Percentiles rank a stretch among this genome's conserved stretches.
These are phyloP conservation scores for Pachycephus smyrnensis DNA, from an alignment of 2,888 invertebrate species.

Conservation along the genomic window DNA sequence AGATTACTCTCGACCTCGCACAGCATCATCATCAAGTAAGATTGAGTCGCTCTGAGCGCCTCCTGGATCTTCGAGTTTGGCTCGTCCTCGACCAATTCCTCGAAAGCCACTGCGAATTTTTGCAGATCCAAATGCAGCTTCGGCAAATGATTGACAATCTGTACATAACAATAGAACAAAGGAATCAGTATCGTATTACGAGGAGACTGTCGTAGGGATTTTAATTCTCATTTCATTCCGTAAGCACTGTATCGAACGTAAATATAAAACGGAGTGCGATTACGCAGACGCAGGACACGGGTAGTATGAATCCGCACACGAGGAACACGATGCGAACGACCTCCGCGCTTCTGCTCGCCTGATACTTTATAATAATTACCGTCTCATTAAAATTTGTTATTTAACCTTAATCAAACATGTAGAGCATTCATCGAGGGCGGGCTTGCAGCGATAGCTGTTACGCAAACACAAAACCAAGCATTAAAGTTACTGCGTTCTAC, in stretches of 20 bases:
- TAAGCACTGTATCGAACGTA: background rate
- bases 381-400: slow-evolving; percentile 67
- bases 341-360: slow-evolving; percentile 57
- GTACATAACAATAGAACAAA: slow-evolving; percentile 13
- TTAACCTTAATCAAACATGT: slow-evolving; percentile 60
- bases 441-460: background rate
- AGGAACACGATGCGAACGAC: slow-evolving; percentile 41
- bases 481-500: background rate
- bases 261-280: slow-evolving; percentile 42
- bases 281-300: slow-evolving; percentile 61
- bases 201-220: rapidly evolving
- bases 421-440: background rate
- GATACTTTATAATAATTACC: slow-evolving; percentile 66
- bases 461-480: background rate
- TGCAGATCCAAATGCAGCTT: slow-evolving; percentile 71
- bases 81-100: slow-evolving; percentile 67
- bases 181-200: background rate
- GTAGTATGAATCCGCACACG: slow-evolving; percentile 54
- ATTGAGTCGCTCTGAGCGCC: slow-evolving; percentile 60
- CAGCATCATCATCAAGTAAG: slow-evolving; percentile 64
- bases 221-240: background rate
- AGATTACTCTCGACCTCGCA: slow-evolving; percentile 71
- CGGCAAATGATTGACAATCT: slow-evolving; percentile 72
- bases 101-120: slow-evolving; percentile 68
- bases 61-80: slow-evolving; percentile 63